Evolutionary conservation across 2,888 invertebrate species (phyloP), one percentile per base, ranked within the genome.

Genomic region (Polietes domitor): DNA sequence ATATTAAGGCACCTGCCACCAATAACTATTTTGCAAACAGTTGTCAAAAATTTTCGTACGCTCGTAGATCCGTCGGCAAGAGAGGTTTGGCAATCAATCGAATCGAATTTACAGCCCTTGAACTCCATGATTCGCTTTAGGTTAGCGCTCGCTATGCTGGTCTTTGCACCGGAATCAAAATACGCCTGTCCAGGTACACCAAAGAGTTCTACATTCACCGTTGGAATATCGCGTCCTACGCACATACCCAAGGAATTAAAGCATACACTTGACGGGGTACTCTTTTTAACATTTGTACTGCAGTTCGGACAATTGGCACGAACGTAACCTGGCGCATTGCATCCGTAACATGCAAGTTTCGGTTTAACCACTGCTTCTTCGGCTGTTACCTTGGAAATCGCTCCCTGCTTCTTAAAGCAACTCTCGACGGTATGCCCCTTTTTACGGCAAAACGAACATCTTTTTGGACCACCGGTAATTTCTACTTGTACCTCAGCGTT

Each of bases 91-190:
- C 28, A 71, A 21, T 73, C 28, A 0, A 61, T 19, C 6, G 37
- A 37, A 19, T 37, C 15, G 21, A 53, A 80, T 24, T 19, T 61
- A 41, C 78, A 79, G 0, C 78, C 78, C 15, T 81, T 79, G 9
- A 75, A 73, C 17, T 82, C 70, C 68, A 86, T 78, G 0, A 82
- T 28, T 28, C 71, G 53, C 28, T 41, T 73, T 28, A 71, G 15
- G 15, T 61, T 61, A 15, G 28, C 0, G 15, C 61, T 61, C 12
- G 61, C 61, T 28, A 61, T 28, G 28, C 26, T 61, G 82, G 75
- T 86, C 55, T 82, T 78, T 19, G 85, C 83, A 55, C 82, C 85
- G 2, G 82, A 74, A 24, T 85, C 81, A 7, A 86, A 73, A 78
- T 82, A 86, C 0, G 80, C 83, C 43, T 82, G 77, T 5, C 85